phyloP scores from a whole-genome alignment of 2,888 invertebrate species.

The Brachypalpus laphriformis region DNA sequence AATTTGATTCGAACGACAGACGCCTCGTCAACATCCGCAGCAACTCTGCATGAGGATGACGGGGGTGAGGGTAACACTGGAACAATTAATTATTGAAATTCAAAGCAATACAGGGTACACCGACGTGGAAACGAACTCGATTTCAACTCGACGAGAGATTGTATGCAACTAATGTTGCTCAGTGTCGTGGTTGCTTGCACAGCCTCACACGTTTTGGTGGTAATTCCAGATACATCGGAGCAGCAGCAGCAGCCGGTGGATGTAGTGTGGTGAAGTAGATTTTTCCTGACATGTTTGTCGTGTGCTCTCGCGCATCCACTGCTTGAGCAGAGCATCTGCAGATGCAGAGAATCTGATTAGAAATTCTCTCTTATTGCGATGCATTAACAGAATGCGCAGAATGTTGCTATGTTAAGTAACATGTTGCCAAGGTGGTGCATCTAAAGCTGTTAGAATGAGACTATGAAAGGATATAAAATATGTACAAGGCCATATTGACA shows the following conservation, averaged over 20 bases:
- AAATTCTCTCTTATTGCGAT: slow-evolving; percentile 51
- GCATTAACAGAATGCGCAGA: slow-evolving; percentile 3
- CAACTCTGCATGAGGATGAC: background rate
- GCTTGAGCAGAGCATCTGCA: slow-evolving; percentile 21
- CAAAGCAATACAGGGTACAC: slow-evolving; percentile 6
- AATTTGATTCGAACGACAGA: slow-evolving; percentile 60
- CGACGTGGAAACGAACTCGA: slow-evolving; percentile 33
- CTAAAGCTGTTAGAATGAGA: slow-evolving; percentile 3
- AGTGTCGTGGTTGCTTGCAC: slow-evolving; percentile 58
- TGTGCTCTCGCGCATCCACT: slow-evolving; percentile 62
- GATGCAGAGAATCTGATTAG: slow-evolving; percentile 45
- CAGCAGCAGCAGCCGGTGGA: slow-evolving; percentile 26
- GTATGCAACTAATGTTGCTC: slow-evolving; percentile 76
- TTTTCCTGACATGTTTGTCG: slow-evolving; percentile 31
- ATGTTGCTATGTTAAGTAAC: slow-evolving; percentile 51
- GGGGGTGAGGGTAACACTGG: slow-evolving; percentile 2
- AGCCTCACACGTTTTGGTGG: slow-evolving; percentile 61
- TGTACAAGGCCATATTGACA: too few species aligned
- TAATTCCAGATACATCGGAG: slow-evolving; percentile 55
- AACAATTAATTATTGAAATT: slow-evolving; percentile 4
- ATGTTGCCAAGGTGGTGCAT: slow-evolving; percentile 43
- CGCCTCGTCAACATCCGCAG: slow-evolving; percentile 43
- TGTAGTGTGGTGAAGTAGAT: slow-evolving; percentile 52
- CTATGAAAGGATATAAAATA: too few species aligned
- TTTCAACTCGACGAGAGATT: slow-evolving; percentile 74